These are phyloP conservation scores for Synaphobranchus kaupii DNA, from an alignment of 2,797 vertebrate species.

Conservation along the genomic window DNA sequence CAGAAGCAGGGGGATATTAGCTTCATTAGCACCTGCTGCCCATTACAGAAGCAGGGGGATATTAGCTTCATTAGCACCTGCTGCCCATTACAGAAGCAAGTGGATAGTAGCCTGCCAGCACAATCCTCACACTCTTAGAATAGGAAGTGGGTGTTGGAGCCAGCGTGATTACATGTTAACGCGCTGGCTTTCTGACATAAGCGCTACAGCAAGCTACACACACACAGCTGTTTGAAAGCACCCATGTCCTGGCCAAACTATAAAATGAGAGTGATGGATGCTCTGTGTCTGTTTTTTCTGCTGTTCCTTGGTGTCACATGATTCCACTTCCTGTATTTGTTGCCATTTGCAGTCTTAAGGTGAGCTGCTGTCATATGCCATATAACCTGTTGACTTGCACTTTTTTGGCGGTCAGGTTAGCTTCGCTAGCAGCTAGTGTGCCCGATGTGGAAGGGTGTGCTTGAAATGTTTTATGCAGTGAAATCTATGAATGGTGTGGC, in stretches of 20 bases:
- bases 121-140: not conserved
- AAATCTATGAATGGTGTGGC: not conserved
- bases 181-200: not conserved
- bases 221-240: not conserved
- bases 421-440: not conserved
- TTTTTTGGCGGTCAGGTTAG: not conserved
- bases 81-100: no score
- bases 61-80: not conserved
- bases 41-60: not conserved
- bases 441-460: not conserved
- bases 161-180: not conserved
- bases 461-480: not conserved
- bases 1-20: no score
- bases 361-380: not conserved
- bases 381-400: not conserved
- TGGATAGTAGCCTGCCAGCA: not conserved
- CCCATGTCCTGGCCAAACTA: not conserved
- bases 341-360: no score
- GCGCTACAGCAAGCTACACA: not conserved
- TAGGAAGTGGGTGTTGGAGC: not conserved
- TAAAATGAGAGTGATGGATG: not conserved
- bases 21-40: slow-evolving; percentile 10
- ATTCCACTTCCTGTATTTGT: not conserved
- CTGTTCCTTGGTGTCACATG: not conserved
- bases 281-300: not conserved